Conservation (phyloP, 1,140 invertebrate species). For the Chironomus striatipennis region DNA sequence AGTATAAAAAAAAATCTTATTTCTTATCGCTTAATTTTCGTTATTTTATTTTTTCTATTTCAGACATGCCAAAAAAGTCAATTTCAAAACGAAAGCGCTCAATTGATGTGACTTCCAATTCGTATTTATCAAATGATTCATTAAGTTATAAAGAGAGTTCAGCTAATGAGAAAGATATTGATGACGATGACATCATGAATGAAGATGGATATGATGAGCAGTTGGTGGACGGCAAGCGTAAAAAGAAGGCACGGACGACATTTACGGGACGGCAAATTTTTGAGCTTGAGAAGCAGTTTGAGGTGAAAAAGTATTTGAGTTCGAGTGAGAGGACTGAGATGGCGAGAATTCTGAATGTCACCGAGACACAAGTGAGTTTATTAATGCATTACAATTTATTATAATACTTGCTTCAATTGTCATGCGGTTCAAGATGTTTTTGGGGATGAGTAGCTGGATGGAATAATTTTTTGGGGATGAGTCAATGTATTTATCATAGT, state of each 20-base stretch:
- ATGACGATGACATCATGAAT: constrained; percentile 31
- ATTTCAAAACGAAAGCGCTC: constrained; percentile 16
- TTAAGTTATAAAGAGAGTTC: constrained; percentile 1
- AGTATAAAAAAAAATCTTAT: too few relatives aligned
- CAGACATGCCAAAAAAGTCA: not conserved
- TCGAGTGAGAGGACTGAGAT: constrained; percentile 90
- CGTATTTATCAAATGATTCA: constrained; percentile 20
- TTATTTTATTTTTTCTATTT: not conserved
- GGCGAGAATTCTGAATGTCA: constrained; percentile 87
- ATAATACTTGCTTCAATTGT: too few relatives aligned
- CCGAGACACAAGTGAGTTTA: constrained; percentile 81
- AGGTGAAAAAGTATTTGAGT: constrained; percentile 91
- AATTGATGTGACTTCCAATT: constrained; percentile 19
- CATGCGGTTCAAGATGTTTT: too few relatives aligned
- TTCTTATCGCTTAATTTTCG: too few relatives aligned
- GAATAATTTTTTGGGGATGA: too few relatives aligned
- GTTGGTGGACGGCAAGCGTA: constrained; percentile 58
- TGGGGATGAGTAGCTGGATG: too few relatives aligned
- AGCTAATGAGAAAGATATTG: constrained; percentile 12
- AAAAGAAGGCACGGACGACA: constrained; percentile 91
- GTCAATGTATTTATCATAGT: too few relatives aligned
- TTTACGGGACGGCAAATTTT: constrained; percentile 94
- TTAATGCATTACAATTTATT: too few relatives aligned
- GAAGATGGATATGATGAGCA: constrained; percentile 51
- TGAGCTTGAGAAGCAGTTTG: constrained; percentile 91